Evolutionary conservation across 1,140 invertebrate genomes (phyloP).

Genomic region (Calephelis virginiensis): DNA sequence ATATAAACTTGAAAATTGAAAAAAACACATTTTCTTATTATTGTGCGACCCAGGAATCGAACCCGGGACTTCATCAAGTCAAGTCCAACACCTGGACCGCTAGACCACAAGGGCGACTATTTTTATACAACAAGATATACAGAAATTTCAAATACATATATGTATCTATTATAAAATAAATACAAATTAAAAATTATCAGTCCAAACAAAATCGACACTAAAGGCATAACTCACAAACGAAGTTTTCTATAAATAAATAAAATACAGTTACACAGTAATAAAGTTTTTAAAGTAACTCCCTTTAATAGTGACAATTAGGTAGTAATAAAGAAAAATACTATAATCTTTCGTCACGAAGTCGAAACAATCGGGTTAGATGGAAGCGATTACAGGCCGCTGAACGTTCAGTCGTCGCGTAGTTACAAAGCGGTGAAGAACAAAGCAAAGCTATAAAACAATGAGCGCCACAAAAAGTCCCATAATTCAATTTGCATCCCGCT

Average conservation of each 20-base stretch:
- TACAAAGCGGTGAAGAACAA: constrained; percentile 64
- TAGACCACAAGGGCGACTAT: too few relatives aligned
- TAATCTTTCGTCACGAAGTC: constrained; percentile 62
- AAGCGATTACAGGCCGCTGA: constrained; percentile 61
- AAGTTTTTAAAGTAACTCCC: constrained; percentile 34
- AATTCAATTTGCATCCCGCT: constrained; percentile 77
- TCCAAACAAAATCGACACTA: too few relatives aligned
- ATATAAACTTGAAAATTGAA: too few relatives aligned
- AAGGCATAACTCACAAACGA: too few relatives aligned
- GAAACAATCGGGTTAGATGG: constrained; percentile 51
- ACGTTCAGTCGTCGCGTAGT: constrained; percentile 73
- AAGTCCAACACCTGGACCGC: too few relatives aligned
- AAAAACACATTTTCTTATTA: too few relatives aligned
- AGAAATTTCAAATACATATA: too few relatives aligned
- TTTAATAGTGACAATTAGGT: constrained; percentile 68
- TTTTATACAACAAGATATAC: too few relatives aligned
- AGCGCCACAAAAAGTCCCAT: constrained; percentile 71
- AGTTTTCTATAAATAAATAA: not conserved
- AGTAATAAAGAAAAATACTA: constrained; percentile 70
- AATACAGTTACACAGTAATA: constrained; percentile 21
- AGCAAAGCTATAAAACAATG: constrained; percentile 66
- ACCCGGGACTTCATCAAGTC: too few relatives aligned
- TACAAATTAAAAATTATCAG: too few relatives aligned
- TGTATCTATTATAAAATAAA: too few relatives aligned
- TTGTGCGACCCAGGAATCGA: too few relatives aligned